Base-by-base conservation (phyloP, 2,888 invertebrate genomes). In the Ennomos erosarius region DNA sequence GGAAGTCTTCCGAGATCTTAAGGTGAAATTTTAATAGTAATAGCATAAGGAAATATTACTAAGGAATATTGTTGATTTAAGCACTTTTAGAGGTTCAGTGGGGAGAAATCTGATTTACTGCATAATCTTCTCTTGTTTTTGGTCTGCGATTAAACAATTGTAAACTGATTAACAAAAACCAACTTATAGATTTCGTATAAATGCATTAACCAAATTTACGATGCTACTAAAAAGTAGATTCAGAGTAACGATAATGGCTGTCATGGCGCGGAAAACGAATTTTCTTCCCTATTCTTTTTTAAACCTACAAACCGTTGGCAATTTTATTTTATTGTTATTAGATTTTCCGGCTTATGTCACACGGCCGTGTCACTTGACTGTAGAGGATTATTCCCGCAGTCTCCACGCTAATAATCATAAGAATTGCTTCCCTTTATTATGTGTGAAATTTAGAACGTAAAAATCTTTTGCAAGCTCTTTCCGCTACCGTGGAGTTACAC, bases 301-400 rank as follows among this genome's bases (percentile, higher is more conserved):
- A 86, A 90, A 91, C 89, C 88, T 89, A 88, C 90, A 91, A 90
- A 91, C 88, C 86, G 85, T 81, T 79, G 74, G 90, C 92, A 92
- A 92, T 92, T 91, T 87, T 90, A 89, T 91, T 92, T 92, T 92
- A 92, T 91, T 92, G 92, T 91, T 91, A 92, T 92, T 90, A 91
- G 90, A 91, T 90, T 92, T 92, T 90, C 88, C 89, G 89, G 91
- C 82, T 92, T 90, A 90, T 88, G 92, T 92, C 92, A 90, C 89
- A 84, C 85, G 76, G 82, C 81, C 78, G 78, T 83, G 90, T 87
- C 87, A 85, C 85, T 78, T 50, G 61, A 87, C 80, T 76, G 81
- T 83, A 90, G 90, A 90, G 90, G 92, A 90, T 92, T 92, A 92
- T 85, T 90, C 88, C 85, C 89, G 86, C 83, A 86, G 87, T 86